These are phyloP conservation scores for Phytoseiulus persimilis DNA, from an alignment of 2,888 invertebrate species.

Conservation along the genomic window DNA sequence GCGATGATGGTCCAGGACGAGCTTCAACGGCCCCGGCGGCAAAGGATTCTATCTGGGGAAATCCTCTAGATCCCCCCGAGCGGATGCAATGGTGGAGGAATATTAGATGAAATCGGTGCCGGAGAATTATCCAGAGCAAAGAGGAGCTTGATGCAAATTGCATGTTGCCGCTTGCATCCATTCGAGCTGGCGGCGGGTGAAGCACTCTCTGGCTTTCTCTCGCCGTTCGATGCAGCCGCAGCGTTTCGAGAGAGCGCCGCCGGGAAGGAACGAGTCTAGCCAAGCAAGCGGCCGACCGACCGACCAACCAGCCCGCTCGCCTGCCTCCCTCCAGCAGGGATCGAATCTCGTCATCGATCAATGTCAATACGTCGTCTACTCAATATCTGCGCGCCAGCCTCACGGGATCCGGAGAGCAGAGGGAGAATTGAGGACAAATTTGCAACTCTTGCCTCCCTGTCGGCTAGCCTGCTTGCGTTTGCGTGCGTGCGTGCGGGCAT, in stretches of 20 bases:
- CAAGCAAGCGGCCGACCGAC: not conserved
- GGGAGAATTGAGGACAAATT: not conserved
- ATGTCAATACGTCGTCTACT: constrained; percentile 31
- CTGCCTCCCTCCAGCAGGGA: not conserved
- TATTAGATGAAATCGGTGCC: constrained; percentile 5
- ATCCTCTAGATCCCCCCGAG: not conserved
- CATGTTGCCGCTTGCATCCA: not conserved
- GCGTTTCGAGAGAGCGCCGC: not conserved
- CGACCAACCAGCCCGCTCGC: not conserved
- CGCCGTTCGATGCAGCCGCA: not conserved
- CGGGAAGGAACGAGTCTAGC: not conserved
- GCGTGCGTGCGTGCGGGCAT: not conserved
- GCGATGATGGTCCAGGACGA: no score
- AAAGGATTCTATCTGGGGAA: not conserved
- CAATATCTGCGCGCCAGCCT: not conserved
- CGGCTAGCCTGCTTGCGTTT: not conserved
- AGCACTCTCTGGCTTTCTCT: not conserved
- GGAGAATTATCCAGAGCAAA: not conserved
- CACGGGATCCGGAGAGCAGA: not conserved
- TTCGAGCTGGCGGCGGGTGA: not conserved
- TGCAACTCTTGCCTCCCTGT: not conserved
- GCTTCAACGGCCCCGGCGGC: not conserved
- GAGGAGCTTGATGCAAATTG: not conserved
- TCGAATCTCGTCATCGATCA: constrained; percentile 29
- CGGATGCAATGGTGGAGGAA: not conserved